These are phyloP conservation scores for Pomacea canaliculata DNA, from an alignment of 2,888 invertebrate genomes.

Conservation along the genomic window DNA sequence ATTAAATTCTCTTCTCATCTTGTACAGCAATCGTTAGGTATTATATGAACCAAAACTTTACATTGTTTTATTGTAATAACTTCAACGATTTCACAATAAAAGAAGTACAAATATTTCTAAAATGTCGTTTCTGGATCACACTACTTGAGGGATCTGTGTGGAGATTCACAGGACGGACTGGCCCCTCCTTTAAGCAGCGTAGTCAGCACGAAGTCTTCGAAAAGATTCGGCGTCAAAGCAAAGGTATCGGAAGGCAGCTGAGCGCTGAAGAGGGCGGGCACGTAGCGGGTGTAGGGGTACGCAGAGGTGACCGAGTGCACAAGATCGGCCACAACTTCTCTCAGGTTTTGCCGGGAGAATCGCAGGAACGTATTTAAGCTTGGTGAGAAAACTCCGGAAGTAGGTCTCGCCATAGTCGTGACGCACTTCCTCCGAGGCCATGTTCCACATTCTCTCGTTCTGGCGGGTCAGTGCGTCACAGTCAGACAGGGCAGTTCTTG, in stretches of 20 bases:
- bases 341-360: constrained; percentile 33
- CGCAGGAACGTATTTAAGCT: constrained; percentile 32
- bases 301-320: constrained; percentile 38
- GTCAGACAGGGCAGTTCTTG: constrained; percentile 15
- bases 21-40: too few species aligned
- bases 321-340: constrained; percentile 42
- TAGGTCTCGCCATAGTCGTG: constrained; percentile 47
- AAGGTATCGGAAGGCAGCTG: constrained; percentile 33
- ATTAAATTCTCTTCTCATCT: too few species aligned
- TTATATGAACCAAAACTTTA: too few species aligned
- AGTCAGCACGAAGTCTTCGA: constrained; percentile 35
- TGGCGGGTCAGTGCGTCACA: constrained; percentile 3
- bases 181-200: neutral
- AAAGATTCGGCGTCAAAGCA: constrained; percentile 27
- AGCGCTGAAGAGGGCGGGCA: constrained; percentile 32
- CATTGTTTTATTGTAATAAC: too few species aligned
- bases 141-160: too few species aligned
- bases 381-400: constrained; percentile 36
- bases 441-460: constrained; percentile 42
- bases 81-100: too few species aligned
- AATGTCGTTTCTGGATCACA: too few species aligned
- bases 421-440: constrained; percentile 34
- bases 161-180: neutral
- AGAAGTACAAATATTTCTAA: too few species aligned
- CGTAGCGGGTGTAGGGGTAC: constrained; percentile 43